Evolutionary conservation across 2,797 vertebrate species (phyloP), one percentile per base, ranked within the genome.

Genomic region (Hyperoplus lanceolatus): DNA sequence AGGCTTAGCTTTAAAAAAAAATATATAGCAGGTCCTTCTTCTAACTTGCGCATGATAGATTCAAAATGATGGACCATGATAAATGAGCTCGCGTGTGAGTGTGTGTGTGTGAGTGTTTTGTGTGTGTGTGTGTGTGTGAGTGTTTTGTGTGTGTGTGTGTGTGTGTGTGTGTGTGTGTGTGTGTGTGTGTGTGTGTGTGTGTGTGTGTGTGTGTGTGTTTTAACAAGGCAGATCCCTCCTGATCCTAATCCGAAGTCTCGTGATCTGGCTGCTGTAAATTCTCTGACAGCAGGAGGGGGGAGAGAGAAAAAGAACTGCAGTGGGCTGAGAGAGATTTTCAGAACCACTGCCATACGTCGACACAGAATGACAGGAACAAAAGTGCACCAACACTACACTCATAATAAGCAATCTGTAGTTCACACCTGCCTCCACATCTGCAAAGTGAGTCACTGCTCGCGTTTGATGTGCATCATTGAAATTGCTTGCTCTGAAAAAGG

Each of bases 191-290:
- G 56, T 48, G 42, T 21, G 57, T 3, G 50, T 11, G 15, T 29
- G 43, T 41, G 36, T 66, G 54, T 58, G 18, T 45, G 58, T 58
- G 53, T 46, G 43, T 45, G 70, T 18, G 59, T 8, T 16, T 9
- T 29, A 29, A 29, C 0, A 4, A 16, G 59, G n/a, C 50, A 60
- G 59, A 79, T 79, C 69, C 61, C 65, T 62, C 63, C 70, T 51
- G 74, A 86, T 89, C 73, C 77, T 93, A 93, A 94, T 93, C 88
- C 65, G 29, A 79, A 80, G 87, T 93, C 93, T 84, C 66, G 88
- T 93, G 94, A 94, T 93, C 73, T 18, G 70, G 76, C 83, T 85
- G 82, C 81, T 69, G 77, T 82, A 79, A 56, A 73, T 51, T 82
- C 67, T 77, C 85, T 73, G 72, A 79, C 56, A 79, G 73, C 43